Percentiles rank a stretch among this genome's conserved stretches.
These are phyloP conservation scores for Myiozetetes cayanensis DNA, from an alignment of 2,113 vertebrate species.

Conservation along the genomic window DNA sequence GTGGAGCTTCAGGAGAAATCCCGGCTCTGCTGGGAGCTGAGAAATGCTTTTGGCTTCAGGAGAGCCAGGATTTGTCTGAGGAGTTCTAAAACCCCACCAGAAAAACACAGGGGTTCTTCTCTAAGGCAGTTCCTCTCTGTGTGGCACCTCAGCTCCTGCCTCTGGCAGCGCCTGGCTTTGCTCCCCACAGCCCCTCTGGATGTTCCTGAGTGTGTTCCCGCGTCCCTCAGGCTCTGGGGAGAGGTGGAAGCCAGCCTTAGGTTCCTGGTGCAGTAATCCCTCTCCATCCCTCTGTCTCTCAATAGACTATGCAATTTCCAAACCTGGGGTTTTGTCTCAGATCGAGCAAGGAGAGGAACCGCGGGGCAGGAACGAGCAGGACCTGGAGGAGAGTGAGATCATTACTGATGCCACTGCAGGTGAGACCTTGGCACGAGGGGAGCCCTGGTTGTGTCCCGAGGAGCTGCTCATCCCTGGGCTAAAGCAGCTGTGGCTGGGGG, in stretches of 20 bases:
- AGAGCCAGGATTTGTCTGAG: not conserved
- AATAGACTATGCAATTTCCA: slow-evolving; percentile 80
- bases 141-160: not conserved
- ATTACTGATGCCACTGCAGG: slow-evolving; percentile 73
- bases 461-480: not conserved
- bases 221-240: rapidly evolving
- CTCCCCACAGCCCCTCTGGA: not conserved
- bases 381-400: slow-evolving; percentile 73
- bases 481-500: not conserved
- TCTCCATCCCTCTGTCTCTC: slow-evolving; percentile 21
- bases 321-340: slow-evolving; percentile 77
- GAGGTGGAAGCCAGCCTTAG: rapidly evolving
- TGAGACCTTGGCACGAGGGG: not conserved
- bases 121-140: not conserved
- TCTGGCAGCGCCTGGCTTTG: not conserved
- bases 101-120: rapidly evolving
- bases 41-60: not conserved
- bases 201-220: rapidly evolving
- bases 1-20: not conserved
- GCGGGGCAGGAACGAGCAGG: slow-evolving; percentile 57
- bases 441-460: not conserved
- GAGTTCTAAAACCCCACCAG: not conserved
- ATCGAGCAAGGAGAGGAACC: slow-evolving; percentile 70
- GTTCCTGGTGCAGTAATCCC: not conserved
- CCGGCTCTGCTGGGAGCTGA: not conserved